These are phyloP conservation scores for Pagetopsis macropterus DNA, from an alignment of 2,797 vertebrate species.

Conservation along the genomic window DNA sequence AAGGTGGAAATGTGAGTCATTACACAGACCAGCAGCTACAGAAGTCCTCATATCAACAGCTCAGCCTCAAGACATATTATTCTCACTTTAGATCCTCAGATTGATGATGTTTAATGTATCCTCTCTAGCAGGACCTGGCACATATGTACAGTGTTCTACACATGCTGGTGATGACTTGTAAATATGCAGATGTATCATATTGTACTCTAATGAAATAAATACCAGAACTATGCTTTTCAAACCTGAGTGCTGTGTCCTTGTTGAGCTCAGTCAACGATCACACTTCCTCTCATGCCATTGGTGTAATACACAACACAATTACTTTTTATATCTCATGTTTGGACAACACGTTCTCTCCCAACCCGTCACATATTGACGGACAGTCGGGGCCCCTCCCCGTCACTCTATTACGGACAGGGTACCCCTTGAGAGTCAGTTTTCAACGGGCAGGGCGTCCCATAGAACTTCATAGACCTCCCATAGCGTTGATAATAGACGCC, in stretches of 20 bases:
- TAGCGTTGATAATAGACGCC: too few relatives aligned
- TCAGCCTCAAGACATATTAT: background rate
- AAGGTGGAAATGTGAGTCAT: background rate
- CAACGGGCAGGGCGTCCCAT: too few relatives aligned
- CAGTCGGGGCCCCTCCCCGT: too few relatives aligned
- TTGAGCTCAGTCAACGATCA: background rate
- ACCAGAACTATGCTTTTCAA: conserved; percentile 57
- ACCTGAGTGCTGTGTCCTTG: conserved; percentile 18
- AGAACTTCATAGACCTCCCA: too few relatives aligned
- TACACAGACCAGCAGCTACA: background rate
- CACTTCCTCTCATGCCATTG: background rate
- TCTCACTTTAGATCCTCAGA: background rate
- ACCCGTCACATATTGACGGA: too few relatives aligned
- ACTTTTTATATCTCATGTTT: background rate
- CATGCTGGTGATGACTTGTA: conserved; percentile 22
- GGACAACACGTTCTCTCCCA: too few relatives aligned
- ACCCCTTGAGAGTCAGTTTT: too few relatives aligned
- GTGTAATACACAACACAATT: background rate
- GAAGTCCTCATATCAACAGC: background rate
- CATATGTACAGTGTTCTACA: conserved; percentile 7
- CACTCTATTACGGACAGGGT: too few relatives aligned
- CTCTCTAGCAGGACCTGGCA: background rate
- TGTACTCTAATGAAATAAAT: conserved; percentile 55
- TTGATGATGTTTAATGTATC: background rate
- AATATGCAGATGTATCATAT: conserved; percentile 51